Evolutionary conservation across 2,113 vertebrate species (phyloP).

Genomic region (Eclectus roratus): DNA sequence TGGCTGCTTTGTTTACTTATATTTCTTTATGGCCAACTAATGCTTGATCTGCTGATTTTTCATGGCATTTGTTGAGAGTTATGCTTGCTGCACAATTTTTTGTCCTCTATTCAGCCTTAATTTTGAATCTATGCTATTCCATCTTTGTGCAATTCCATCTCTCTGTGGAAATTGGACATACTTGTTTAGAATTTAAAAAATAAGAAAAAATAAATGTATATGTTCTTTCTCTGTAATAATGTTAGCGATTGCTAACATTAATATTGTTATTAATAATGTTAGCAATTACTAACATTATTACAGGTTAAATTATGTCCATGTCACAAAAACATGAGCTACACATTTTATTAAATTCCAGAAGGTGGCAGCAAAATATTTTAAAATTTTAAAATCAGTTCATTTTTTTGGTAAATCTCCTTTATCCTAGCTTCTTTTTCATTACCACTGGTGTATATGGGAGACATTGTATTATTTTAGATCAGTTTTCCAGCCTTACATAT

Average conservation of each 20-base stretch:
- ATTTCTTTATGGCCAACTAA: not conserved
- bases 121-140: not conserved
- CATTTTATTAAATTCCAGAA: conserved; percentile 25
- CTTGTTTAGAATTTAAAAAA: not conserved
- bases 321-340: not conserved
- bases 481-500: not conserved
- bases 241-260: not conserved
- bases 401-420: not conserved
- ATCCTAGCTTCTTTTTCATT: not conserved
- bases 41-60: not conserved
- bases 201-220: not conserved
- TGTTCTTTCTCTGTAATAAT: not conserved
- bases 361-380: conserved; percentile 64
- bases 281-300: not conserved
- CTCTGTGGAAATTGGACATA: not conserved
- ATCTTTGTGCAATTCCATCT: not conserved
- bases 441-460: not conserved
- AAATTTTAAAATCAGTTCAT: not conserved
- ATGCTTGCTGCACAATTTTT: not conserved
- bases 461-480: not conserved
- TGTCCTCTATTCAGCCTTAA: not conserved
- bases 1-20: not conserved
- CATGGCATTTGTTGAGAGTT: not conserved
- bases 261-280: not conserved
- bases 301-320: not conserved